These are phyloP conservation scores for Anas platyrhynchos DNA, from an alignment of 2,113 vertebrate species.

Conservation along the genomic window DNA sequence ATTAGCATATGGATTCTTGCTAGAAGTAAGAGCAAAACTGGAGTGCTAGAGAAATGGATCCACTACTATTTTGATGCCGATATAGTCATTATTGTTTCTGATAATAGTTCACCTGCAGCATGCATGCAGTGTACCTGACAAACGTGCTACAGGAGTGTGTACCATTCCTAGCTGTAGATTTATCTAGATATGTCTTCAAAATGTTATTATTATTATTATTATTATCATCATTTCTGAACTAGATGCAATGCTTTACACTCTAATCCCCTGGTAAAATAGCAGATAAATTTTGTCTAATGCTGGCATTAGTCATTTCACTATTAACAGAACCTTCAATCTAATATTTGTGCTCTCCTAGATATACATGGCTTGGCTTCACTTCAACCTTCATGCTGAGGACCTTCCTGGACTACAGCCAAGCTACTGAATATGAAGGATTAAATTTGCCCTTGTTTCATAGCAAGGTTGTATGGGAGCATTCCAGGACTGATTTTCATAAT, in stretches of 20 bases:
- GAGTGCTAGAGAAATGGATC: neutral
- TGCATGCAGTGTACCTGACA: accelerated
- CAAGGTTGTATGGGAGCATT: slow-evolving; percentile 57
- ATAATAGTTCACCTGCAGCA: neutral
- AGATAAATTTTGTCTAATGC: neutral
- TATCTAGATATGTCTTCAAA: neutral
- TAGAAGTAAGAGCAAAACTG: neutral
- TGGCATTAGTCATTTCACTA: neutral
- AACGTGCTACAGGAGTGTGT: accelerated
- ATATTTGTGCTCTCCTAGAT: slow-evolving; percentile 44
- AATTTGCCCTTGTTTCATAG: slow-evolving; percentile 59
- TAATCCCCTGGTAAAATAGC: slow-evolving; percentile 18
- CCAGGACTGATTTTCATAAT: slow-evolving; percentile 68
- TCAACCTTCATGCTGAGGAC: slow-evolving; percentile 50
- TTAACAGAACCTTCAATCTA: slow-evolving; percentile 35
- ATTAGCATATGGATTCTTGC: neutral
- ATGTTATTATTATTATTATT: neutral
- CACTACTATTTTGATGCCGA: neutral
- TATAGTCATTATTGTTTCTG: neutral
- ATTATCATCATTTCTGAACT: neutral
- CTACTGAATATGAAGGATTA: slow-evolving; percentile 55
- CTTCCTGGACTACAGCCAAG: slow-evolving; percentile 63
- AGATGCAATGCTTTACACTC: neutral
- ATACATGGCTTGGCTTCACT: slow-evolving; percentile 35
- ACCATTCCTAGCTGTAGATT: neutral